phyloP scores from a whole-genome alignment of 2,888 invertebrate species.

The Esperia sulphurella region DNA sequence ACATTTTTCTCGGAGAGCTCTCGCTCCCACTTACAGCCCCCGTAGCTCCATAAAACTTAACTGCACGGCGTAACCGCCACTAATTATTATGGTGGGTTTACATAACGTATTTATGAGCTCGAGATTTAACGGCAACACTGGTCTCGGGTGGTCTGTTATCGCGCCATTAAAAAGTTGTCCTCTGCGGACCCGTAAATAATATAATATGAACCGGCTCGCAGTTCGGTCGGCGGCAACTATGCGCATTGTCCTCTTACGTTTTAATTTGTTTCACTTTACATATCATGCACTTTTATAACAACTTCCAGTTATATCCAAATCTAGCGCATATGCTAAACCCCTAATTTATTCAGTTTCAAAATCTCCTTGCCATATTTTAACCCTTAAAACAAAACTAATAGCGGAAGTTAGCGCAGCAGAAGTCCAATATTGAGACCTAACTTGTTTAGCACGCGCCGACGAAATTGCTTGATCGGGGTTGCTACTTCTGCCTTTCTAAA shows the following conservation, averaged over 20 bases:
- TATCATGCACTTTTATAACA: too few species aligned
- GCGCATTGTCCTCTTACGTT: background rate
- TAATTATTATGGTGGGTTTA: constrained; percentile 79
- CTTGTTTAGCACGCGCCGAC: constrained; percentile 25
- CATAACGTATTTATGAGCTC: constrained; percentile 77
- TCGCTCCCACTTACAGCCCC: constrained; percentile 51
- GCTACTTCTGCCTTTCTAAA: background rate
- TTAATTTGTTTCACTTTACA: background rate
- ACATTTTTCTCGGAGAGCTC: constrained; percentile 62
- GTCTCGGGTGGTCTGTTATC: constrained; percentile 77
- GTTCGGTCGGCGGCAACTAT: background rate
- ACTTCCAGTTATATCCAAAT: too few species aligned
- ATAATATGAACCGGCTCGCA: constrained; percentile 47
- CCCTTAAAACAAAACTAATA: constrained; percentile 26
- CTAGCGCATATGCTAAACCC: too few species aligned
- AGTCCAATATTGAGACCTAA: constrained; percentile 25
- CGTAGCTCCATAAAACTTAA: constrained; percentile 73
- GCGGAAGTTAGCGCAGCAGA: constrained; percentile 23
- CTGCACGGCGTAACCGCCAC: constrained; percentile 73
- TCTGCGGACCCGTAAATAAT: constrained; percentile 71
- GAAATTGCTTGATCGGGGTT: constrained; percentile 22
- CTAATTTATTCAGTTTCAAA: background rate
- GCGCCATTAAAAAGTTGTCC: constrained; percentile 77
- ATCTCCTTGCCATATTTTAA: constrained; percentile 3
- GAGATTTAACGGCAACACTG: constrained; percentile 70